These are phyloP conservation scores for Oreotrochilus melanogaster DNA, from an alignment of 2,113 vertebrate genomes.

Conservation along the genomic window DNA sequence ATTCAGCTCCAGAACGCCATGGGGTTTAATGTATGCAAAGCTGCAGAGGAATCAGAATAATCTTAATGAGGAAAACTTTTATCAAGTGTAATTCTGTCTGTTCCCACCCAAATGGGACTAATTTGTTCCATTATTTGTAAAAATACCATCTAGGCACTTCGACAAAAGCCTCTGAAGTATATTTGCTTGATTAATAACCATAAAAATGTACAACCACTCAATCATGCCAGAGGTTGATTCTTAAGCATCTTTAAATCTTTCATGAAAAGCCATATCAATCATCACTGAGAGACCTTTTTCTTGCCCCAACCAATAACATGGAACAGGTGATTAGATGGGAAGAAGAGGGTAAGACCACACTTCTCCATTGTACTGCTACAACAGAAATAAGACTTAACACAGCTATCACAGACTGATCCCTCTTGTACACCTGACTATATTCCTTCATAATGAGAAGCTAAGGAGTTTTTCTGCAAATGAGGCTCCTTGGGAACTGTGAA, in stretches of 20 bases:
- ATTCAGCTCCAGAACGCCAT: conserved; percentile 12
- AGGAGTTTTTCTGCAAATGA: background rate
- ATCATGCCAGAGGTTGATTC: background rate
- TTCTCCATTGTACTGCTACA: background rate
- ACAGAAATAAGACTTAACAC: background rate
- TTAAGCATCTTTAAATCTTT: background rate
- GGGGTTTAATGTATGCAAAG: background rate
- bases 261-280: background rate
- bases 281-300: background rate
- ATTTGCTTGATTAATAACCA: conserved; percentile 36
- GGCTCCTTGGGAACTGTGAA: background rate
- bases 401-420: background rate
- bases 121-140: conserved; percentile 44
- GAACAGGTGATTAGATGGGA: background rate
- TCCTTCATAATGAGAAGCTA: background rate
- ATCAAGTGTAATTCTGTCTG: conserved; percentile 19
- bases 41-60: conserved; percentile 27
- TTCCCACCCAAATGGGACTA: conserved; percentile 12
- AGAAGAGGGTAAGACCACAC: background rate
- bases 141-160: conserved; percentile 22
- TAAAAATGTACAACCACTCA: background rate
- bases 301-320: background rate
- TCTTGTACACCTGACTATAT: background rate
- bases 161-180: background rate
- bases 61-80: conserved; percentile 44